These are phyloP conservation scores for Drosophila percnosoma DNA, from an alignment of 2,888 invertebrate genomes.

Conservation along the genomic window DNA sequence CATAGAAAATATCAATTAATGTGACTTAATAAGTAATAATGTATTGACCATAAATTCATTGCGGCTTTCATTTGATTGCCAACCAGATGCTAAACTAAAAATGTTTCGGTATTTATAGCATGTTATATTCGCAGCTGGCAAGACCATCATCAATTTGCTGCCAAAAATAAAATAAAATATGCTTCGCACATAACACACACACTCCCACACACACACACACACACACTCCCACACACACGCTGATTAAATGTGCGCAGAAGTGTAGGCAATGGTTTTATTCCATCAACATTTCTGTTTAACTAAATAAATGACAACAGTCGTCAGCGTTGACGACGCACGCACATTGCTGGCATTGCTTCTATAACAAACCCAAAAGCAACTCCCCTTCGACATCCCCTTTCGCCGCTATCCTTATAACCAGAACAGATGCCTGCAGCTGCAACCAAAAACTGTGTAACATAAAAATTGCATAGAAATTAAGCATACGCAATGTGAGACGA, in stretches of 20 bases:
- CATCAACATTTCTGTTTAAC: conserved; percentile 26
- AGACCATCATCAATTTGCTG: conserved; percentile 22
- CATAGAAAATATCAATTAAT: neutral
- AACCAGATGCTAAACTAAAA: neutral
- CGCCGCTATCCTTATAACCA: neutral
- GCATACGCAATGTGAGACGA: conserved; percentile 67
- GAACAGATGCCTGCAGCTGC: conserved; percentile 7
- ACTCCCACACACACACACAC: neutral
- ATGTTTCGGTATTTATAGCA: neutral
- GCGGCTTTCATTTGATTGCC: neutral
- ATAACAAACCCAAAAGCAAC: conserved; percentile 4
- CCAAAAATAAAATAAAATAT: conserved; percentile 4
- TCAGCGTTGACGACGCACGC: conserved; percentile 31
- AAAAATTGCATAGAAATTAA: conserved; percentile 62
- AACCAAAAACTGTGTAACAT: conserved; percentile 18
- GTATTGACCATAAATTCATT: neutral
- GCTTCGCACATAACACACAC: neutral
- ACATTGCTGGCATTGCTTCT: conserved; percentile 40
- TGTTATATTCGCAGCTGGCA: neutral
- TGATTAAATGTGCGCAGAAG: conserved; percentile 58
- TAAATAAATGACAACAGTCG: conserved; percentile 73
- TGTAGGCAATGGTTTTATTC: conserved; percentile 42
- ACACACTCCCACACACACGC: neutral
- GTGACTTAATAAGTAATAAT: neutral
- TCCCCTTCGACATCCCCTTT: neutral